These are phyloP conservation scores for Deroplatys truncata DNA, from an alignment of 2,888 invertebrate genomes.

Conservation along the genomic window DNA sequence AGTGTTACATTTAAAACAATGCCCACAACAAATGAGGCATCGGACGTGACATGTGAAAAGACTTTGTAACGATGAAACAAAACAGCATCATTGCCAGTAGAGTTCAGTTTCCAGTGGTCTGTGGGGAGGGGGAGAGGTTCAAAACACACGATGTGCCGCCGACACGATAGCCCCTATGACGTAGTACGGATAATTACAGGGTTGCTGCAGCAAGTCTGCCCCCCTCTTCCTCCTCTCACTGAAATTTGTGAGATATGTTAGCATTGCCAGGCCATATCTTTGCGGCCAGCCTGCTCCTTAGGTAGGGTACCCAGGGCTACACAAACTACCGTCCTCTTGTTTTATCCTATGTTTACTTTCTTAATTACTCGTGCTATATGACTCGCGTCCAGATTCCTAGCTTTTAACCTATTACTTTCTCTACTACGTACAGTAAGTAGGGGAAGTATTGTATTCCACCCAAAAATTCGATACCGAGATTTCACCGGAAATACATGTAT, in stretches of 20 bases:
- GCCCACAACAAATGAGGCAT: not conserved
- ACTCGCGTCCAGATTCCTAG: too few species aligned
- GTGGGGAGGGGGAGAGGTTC: not conserved
- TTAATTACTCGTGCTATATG: too few species aligned
- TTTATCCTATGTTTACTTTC: too few species aligned
- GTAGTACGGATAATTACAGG: slow-evolving; percentile 23
- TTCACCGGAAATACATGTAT: too few species aligned
- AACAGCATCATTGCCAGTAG: not conserved
- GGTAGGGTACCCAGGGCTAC: not conserved
- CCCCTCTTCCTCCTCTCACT: not conserved
- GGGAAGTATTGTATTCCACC: too few species aligned
- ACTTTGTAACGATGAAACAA: not conserved
- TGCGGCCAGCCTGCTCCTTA: not conserved
- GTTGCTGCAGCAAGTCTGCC: not conserved
- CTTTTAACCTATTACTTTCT: too few species aligned
- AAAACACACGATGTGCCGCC: slow-evolving; percentile 10
- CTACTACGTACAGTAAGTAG: too few species aligned
- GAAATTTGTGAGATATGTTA: slow-evolving; percentile 23
- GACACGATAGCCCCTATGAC: slow-evolving; percentile 23
- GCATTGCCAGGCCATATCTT: slow-evolving; percentile 2
- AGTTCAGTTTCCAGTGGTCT: not conserved
- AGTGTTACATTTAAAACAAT: not conserved
- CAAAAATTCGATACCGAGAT: too few species aligned
- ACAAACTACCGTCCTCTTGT: not conserved
- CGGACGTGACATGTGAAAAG: not conserved